Percentiles rank a stretch among this genome's conserved stretches.
Conservation (phyloP, 1,140 invertebrate species). For the Oscheius sp. region DNA sequence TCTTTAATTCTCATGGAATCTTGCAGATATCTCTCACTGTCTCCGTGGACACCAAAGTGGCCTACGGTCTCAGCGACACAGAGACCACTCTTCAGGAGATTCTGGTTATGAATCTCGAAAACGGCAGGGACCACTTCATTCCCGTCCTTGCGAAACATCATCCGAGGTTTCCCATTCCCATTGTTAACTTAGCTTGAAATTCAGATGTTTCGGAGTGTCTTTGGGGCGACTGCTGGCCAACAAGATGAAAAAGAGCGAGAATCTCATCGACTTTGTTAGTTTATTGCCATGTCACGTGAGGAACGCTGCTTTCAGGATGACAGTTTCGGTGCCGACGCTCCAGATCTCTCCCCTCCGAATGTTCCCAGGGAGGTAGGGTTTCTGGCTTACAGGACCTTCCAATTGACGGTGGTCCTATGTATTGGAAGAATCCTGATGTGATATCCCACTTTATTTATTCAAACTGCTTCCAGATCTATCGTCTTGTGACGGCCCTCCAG, state of each 20-base stretch:
- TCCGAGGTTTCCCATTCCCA: no score
- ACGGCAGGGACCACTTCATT: slow-evolving; percentile 58
- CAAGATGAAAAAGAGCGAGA: slow-evolving; percentile 10
- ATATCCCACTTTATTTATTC: no score
- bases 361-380: slow-evolving; percentile 14
- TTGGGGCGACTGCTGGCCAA: background rate
- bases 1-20: background rate
- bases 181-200: no score
- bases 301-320: background rate
- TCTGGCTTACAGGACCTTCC: no score
- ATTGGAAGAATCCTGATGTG: no score
- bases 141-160: slow-evolving; percentile 51
- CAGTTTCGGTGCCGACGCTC: background rate
- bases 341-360: slow-evolving; percentile 1
- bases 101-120: slow-evolving; percentile 50
- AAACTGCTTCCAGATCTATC: no score
- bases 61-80: slow-evolving; percentile 11
- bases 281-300: background rate
- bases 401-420: no score
- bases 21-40: slow-evolving; percentile 39
- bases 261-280: slow-evolving; percentile 29
- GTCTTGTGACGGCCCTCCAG: slow-evolving; percentile 16
- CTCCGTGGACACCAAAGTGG: slow-evolving; percentile 32
- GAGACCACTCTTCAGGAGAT: slow-evolving; percentile 43
- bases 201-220: slow-evolving; percentile 7